These are phyloP conservation scores for Brachyopa scutellaris DNA, from an alignment of 2,888 invertebrate species.

Conservation along the genomic window DNA sequence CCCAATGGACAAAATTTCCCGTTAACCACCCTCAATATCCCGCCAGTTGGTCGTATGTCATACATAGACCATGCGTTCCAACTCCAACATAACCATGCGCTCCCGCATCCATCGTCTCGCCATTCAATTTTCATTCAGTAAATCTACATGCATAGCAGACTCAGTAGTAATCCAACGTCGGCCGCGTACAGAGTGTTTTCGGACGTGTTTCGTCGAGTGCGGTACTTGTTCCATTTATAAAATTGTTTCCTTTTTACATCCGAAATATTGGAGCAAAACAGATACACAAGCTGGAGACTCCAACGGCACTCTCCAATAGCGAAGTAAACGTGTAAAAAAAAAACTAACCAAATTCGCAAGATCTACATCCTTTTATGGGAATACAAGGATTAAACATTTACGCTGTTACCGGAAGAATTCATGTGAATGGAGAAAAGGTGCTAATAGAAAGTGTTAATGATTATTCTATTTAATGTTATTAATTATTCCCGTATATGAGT, in stretches of 20 bases:
- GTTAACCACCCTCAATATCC: conserved; percentile 53
- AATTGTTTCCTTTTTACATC: neutral
- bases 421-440: conserved; percentile 73
- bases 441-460: conserved; percentile 47
- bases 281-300: conserved; percentile 12
- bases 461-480: conserved; percentile 15
- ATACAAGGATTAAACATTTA: conserved; percentile 60
- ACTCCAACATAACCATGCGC: conserved; percentile 64
- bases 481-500: conserved; percentile 32
- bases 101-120: conserved; percentile 53
- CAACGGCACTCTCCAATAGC: conserved; percentile 8
- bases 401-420: conserved; percentile 62
- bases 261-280: conserved; percentile 24
- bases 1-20: conserved; percentile 16
- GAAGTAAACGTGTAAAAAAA: neutral
- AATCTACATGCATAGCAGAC: conserved; percentile 51
- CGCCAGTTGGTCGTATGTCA: conserved; percentile 53
- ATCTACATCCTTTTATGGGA: conserved; percentile 69
- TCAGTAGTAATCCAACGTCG: conserved; percentile 70
- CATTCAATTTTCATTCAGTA: conserved; percentile 65
- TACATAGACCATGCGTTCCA: conserved; percentile 68
- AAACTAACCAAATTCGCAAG: conserved; percentile 20
- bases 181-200: conserved; percentile 61
- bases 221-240: conserved; percentile 40
- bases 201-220: conserved; percentile 68